Base-by-base conservation (phyloP, 2,113 vertebrate species). In the Pyxicephalus adspersus region DNA sequence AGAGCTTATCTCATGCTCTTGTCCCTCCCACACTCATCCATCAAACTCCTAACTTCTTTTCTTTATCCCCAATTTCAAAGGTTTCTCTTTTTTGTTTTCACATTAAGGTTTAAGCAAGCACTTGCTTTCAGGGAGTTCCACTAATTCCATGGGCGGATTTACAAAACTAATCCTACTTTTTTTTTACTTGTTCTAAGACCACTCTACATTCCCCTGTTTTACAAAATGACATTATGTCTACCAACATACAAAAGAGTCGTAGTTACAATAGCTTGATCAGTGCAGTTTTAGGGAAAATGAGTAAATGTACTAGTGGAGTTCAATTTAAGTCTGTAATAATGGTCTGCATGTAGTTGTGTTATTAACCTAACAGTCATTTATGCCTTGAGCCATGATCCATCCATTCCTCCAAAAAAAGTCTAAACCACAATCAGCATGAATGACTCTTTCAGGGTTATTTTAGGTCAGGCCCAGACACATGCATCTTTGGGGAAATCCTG, bases 81-180 rank as follows among this genome's bases (percentile, higher is more conserved):
- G 65, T 73, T 81, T 65, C 13, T 31, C 50, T 64, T 51, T 74
- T 74, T 82, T 28, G 57, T 75, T 66, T 82, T 82, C 71, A 66
- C 80, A 75, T 74, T 71, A 66, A 55, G 70, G 66, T 73, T 81
- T 65, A 81, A 55, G 68, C 58, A 81, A 64, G 68, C 60, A 81
- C 16, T 74, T 55, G 58, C 68, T 57, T 81, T 81, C 52, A 65
- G 29, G 65, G 70, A 81, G 60, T 74, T 64, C 26, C 55, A 17
- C 51, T 66, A 82, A 75, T 75, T 75, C 80, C 20, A 34, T 54
- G 64, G 70, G 66, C 70, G 60, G 70, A 64, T 82, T 81, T 64
- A 80, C 57, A 70, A 80, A 72, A 54, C 78, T 64, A 80, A 80
- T 80, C 67, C 78, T 72, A 72, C 38, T 52, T 64, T 80, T 80